A percentile compares a stretch with the other conserved stretches of the same genome.
phyloP scores from a whole-genome alignment of 2,113 vertebrate genomes.

The Speoplatyrhinus poulsoni region DNA sequence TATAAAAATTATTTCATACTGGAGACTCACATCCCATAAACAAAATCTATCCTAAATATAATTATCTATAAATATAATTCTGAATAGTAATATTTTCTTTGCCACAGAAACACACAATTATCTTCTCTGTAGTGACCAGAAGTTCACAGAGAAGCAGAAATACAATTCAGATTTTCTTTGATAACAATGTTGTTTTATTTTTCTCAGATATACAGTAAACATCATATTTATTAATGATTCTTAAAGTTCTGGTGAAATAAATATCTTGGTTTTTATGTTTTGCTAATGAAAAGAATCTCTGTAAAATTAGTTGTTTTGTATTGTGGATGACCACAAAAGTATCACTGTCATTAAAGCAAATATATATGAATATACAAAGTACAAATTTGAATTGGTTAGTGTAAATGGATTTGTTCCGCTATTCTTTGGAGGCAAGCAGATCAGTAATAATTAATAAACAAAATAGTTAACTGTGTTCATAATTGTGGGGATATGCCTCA shows the following conservation, averaged over 20 bases:
- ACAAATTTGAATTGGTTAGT: conserved; percentile 60
- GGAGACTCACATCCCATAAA: conserved; percentile 7
- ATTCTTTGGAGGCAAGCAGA: conserved; percentile 62
- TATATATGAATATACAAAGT: conserved; percentile 55
- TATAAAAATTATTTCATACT: not conserved
- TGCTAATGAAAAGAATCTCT: conserved; percentile 72
- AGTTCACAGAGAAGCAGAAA: conserved; percentile 62
- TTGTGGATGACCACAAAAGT: conserved; percentile 58
- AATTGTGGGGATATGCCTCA: conserved; percentile 66
- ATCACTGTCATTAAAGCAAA: conserved; percentile 57
- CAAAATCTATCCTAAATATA: not conserved
- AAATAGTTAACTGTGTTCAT: conserved; percentile 72
- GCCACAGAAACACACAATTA: not conserved
- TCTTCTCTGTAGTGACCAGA: conserved; percentile 43
- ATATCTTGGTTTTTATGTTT: conserved; percentile 58
- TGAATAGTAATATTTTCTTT: not conserved
- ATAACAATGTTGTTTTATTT: conserved; percentile 70
- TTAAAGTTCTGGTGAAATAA: conserved; percentile 69
- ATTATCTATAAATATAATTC: not conserved
- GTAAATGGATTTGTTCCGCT: conserved; percentile 69
- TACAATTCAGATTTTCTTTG: conserved; percentile 34
- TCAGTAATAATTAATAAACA: conserved; percentile 77
- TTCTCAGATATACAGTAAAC: conserved; percentile 67
- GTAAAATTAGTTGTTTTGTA: conserved; percentile 70
- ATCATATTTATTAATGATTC: conserved; percentile 72